Evolutionary conservation across 2,113 vertebrate species (phyloP).

Genomic region (Pterocles gutturalis): DNA sequence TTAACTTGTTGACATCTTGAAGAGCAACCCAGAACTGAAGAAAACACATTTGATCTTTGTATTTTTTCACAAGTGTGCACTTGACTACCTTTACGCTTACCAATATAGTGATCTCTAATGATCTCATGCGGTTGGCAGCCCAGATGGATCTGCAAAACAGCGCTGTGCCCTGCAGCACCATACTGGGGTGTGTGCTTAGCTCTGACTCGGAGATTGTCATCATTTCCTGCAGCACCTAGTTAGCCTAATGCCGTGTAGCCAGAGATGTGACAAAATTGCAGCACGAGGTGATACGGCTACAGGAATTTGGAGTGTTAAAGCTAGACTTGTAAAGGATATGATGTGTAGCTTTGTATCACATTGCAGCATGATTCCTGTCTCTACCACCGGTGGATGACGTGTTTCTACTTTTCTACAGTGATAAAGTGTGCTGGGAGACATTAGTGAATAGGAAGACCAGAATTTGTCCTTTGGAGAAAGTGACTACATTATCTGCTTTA

Average conservation of each 20-base stretch:
- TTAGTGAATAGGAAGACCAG: background rate
- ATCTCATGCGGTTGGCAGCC: slow-evolving; percentile 21
- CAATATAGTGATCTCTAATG: background rate
- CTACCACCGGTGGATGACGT: background rate
- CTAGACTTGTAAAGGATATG: background rate
- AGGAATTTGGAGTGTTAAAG: background rate
- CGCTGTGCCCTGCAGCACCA: background rate
- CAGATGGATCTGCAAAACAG: slow-evolving; percentile 10
- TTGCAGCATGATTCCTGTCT: background rate
- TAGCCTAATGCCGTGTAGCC: background rate
- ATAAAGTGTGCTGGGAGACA: background rate
- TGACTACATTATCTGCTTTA: background rate
- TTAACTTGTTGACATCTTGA: background rate
- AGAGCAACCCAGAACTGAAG: background rate
- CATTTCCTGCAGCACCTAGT: slow-evolving; percentile 41
- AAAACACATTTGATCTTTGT: background rate
- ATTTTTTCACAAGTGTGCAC: background rate
- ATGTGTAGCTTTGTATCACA: background rate
- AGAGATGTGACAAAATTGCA: background rate
- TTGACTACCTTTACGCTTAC: background rate
- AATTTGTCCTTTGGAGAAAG: background rate
- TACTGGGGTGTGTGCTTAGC: background rate
- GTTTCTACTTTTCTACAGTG: background rate
- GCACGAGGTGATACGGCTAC: background rate
- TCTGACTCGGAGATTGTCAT: slow-evolving; percentile 36